Evolutionary conservation across 2,888 invertebrate species (phyloP).

Genomic region (Allacma fusca): DNA sequence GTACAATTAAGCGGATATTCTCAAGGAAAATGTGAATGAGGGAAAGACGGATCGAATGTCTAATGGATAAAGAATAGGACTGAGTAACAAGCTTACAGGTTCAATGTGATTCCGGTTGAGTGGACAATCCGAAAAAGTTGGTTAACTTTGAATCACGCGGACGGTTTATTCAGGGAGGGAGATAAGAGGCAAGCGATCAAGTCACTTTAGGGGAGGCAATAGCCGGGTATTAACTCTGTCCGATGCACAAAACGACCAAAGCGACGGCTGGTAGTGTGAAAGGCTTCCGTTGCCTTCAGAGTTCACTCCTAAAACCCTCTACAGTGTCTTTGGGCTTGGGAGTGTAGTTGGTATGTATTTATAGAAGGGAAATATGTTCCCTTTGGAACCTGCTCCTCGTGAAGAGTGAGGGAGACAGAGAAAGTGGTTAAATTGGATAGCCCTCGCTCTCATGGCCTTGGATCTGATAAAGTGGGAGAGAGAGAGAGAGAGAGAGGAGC

Average conservation of each 20-base stretch:
- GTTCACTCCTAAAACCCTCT: neutral
- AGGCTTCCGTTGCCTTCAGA: conserved; percentile 10
- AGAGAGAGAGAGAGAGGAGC: conserved; percentile 19
- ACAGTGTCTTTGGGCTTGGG: too few relatives aligned
- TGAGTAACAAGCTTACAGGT: too few relatives aligned
- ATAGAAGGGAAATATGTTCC: neutral
- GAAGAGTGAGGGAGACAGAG: neutral
- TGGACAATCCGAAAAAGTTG: conserved; percentile 14
- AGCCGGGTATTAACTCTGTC: conserved; percentile 16
- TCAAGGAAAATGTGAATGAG: too few relatives aligned
- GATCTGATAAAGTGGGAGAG: conserved; percentile 31
- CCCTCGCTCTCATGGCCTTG: conserved; percentile 17
- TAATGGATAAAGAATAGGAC: too few relatives aligned
- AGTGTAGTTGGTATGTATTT: neutral
- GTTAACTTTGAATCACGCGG: conserved; percentile 20
- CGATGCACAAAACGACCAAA: conserved; percentile 17
- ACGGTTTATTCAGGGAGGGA: conserved; percentile 27
- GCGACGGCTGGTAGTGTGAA: conserved; percentile 9
- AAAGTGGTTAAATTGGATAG: conserved; percentile 23
- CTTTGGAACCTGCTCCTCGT: neutral
- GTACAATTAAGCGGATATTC: too few relatives aligned
- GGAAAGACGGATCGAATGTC: too few relatives aligned
- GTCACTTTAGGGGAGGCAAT: conserved; percentile 23
- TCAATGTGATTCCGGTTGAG: conserved; percentile 12
- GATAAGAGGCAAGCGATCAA: conserved; percentile 16